A percentile compares a stretch with the other conserved stretches of the same genome.
These are phyloP conservation scores for Crotalus viridis DNA, from an alignment of 2,113 vertebrate species.

Conservation along the genomic window DNA sequence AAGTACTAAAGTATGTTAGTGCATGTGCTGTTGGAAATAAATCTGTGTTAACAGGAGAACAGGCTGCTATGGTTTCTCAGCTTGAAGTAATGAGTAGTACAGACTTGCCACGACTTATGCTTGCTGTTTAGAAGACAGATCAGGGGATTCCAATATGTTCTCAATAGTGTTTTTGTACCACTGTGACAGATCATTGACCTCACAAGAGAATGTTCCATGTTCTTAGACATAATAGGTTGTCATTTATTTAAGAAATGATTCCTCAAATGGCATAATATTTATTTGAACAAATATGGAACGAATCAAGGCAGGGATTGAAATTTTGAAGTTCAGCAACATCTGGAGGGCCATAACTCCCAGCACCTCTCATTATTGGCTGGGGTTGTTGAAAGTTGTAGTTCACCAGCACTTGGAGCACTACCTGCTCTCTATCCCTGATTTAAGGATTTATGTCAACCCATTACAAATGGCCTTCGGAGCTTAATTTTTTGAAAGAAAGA, in stretches of 20 bases:
- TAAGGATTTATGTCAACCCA: background rate
- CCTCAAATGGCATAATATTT: background rate
- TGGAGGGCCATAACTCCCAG: background rate
- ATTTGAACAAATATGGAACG: background rate
- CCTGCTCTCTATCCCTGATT: background rate
- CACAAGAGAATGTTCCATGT: background rate
- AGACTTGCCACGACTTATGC: background rate
- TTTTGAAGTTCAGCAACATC: background rate
- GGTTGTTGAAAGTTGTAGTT: background rate
- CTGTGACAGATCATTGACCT: conserved; percentile 4
- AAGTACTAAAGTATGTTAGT: background rate
- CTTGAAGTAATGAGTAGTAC: conserved; percentile 13
- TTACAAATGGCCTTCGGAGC: background rate
- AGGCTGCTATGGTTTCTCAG: conserved; percentile 17
- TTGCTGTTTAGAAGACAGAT: conserved; percentile 3
- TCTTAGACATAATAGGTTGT: background rate
- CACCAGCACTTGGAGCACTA: background rate
- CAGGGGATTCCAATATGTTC: conserved; percentile 13
- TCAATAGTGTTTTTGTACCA: conserved; percentile 6
- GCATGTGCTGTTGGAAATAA: background rate
- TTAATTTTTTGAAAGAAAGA: background rate
- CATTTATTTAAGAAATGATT: background rate
- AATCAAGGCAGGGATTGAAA: background rate
- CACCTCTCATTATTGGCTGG: background rate
- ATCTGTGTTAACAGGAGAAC: background rate